phyloP scores from a whole-genome alignment of 2,797 vertebrate genomes.

The Typhlichthys eigenmanni region DNA sequence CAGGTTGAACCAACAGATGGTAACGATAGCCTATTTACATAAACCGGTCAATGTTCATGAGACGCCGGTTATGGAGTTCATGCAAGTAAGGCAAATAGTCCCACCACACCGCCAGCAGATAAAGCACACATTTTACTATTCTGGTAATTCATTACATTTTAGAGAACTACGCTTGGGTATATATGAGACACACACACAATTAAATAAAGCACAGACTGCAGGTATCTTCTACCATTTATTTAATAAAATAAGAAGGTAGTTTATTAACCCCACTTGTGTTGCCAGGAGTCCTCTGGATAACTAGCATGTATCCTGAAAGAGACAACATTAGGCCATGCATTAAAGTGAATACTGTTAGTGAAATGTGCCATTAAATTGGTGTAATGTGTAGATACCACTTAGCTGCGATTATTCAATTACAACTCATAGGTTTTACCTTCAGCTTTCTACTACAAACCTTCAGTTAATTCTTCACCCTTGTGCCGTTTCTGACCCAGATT shows the following conservation, averaged over 20 bases:
- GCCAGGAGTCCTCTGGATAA: not conserved
- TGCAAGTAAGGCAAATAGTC: not conserved
- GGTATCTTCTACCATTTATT: constrained; percentile 41
- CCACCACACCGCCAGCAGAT: not conserved
- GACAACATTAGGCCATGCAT: constrained; percentile 4
- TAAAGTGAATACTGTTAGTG: not conserved
- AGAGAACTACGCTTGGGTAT: too few relatives aligned
- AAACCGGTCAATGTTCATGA: constrained; percentile 46
- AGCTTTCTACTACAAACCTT: not conserved
- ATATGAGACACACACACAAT: too few relatives aligned
- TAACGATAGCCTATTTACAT: constrained; percentile 29
- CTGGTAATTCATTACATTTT: too few relatives aligned
- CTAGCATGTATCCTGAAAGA: constrained; percentile 40
- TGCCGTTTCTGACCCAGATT: not conserved
- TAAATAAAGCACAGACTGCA: constrained; percentile 1
- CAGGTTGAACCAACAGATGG: constrained; percentile 15
- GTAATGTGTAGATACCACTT: too few relatives aligned
- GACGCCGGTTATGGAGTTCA: not conserved
- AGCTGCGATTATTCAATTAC: not conserved
- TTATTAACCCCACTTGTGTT: not conserved
- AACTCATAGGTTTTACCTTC: not conserved
- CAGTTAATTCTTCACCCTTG: not conserved
- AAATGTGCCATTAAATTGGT: not conserved
- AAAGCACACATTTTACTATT: not conserved
- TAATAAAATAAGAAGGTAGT: not conserved